Conservation (phyloP, 2,113 vertebrate genomes). For the Aegypius monachus region DNA sequence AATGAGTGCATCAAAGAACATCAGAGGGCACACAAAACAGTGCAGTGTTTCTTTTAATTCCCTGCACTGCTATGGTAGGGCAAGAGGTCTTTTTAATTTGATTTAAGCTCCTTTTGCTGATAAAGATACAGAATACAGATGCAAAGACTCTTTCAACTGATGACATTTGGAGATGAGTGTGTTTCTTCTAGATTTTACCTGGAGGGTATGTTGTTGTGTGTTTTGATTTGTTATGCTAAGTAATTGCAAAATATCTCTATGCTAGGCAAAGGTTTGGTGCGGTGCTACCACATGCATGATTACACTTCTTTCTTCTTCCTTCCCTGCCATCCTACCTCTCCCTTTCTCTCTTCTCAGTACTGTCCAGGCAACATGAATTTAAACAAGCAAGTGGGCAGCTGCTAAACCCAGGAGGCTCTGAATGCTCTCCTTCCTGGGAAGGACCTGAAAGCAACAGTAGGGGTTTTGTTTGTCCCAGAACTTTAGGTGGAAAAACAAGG, state of each 20-base stretch:
- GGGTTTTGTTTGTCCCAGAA: neutral
- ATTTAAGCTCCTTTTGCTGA: neutral
- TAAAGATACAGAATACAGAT: neutral
- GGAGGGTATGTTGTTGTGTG: neutral
- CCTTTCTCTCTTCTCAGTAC: neutral
- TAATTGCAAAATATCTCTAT: neutral
- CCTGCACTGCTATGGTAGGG: neutral
- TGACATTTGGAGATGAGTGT: neutral
- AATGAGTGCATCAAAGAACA: neutral
- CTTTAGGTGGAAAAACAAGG: neutral
- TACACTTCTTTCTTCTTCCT: neutral
- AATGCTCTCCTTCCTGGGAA: neutral
- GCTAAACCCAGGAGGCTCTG: neutral
- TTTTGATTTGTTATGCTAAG: slow-evolving; percentile 14
- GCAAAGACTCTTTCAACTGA: neutral
- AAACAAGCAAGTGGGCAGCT: neutral
- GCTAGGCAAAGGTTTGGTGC: neutral
- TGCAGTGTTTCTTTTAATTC: neutral
- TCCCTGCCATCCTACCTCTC: neutral
- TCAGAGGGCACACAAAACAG: neutral
- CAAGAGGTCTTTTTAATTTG: neutral
- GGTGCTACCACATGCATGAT: neutral
- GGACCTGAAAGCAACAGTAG: neutral
- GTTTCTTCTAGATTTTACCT: neutral
- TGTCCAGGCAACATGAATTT: neutral